Evolutionary conservation across 2,797 vertebrate species (phyloP), one percentile per base, ranked within the genome.

Genomic region (Hozukius guyotensis): DNA sequence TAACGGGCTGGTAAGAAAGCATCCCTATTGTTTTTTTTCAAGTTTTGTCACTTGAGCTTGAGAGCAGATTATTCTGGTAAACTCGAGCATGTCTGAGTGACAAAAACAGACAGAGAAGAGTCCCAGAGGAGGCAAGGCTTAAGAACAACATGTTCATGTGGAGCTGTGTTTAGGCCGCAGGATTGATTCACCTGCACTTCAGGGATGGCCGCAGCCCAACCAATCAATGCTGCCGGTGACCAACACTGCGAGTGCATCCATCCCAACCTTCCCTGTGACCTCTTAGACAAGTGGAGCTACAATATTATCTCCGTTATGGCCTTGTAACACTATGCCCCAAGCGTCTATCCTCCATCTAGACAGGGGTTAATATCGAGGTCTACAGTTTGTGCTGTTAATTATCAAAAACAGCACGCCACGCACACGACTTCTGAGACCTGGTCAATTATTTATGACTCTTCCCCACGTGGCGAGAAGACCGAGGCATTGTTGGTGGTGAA

Each of bases 141-240:
- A 55, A 80, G 87, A 91, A 92, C 87, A 86, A 78, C 89, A 86
- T 81, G 88, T 92, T 87, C 88, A 82, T 66, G 86, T 81, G 82
- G 73, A 75, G 80, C 60, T 74, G 73, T 78, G 81, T 83, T 94
- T 87, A 79, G 85, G 87, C 87, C 11, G 18, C 22, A 14, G 42
- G 78, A 91, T 92, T 91, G 87, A 94, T 94, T 92, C 89, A 90
- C 84, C 91, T 88, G 86, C 79, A 88, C 91, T 88, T 88, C 69
- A 83, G 89, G 89, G 91, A 87, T 53, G 8, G 52, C 75, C 53
- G 38, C 81, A 85, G 72, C 83, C 78, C 65, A 24, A 75, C 70
- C 89, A 81, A 94, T 94, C 93, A 92, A 95, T 94, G 82, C 68
- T 63, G 75, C 77, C 83, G 53, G 49, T 82, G 89, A 87, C 86